Conservation (phyloP, 1,140 invertebrate genomes). For the Neuroterus valhalla region DNA sequence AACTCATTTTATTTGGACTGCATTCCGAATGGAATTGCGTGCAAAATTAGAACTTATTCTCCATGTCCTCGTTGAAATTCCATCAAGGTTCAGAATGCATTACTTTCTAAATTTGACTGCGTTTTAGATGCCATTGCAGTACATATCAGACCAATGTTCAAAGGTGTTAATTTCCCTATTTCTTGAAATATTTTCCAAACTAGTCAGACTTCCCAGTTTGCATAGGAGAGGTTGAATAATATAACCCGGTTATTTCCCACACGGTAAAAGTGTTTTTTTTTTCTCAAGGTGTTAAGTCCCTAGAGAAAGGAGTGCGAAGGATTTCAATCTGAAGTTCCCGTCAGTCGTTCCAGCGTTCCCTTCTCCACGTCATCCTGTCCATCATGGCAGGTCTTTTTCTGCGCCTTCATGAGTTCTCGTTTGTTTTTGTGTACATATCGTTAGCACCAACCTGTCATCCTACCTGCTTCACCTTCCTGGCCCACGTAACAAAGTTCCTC, state of each 20-base stretch:
- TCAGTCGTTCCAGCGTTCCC: slow-evolving; percentile 41
- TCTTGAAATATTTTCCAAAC: background rate
- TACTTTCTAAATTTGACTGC: too few species aligned
- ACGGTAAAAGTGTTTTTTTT: slow-evolving; percentile 45
- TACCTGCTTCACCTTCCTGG: slow-evolving; percentile 55
- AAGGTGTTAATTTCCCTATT: background rate
- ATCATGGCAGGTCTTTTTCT: slow-evolving; percentile 49
- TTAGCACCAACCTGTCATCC: slow-evolving; percentile 60
- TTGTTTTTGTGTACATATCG: slow-evolving; percentile 63
- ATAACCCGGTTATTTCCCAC: slow-evolving; percentile 45
- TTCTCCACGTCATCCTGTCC: slow-evolving; percentile 44
- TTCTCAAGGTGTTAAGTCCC: slow-evolving; percentile 38
- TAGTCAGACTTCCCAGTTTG: background rate
- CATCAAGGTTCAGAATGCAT: too few species aligned
- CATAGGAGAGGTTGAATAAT: background rate
- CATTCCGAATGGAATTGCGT: too few species aligned
- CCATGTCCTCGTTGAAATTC: too few species aligned
- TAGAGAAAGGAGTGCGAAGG: slow-evolving; percentile 39
- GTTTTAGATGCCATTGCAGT: too few species aligned
- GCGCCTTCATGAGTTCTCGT: slow-evolving; percentile 43
- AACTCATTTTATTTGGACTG: too few species aligned
- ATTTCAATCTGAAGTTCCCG: slow-evolving; percentile 57
- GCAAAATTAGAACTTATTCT: too few species aligned
- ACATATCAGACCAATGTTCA: too few species aligned
- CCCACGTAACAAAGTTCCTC: slow-evolving; percentile 48